Evolutionary conservation across 64 coral and sea anemone species (phyloP), one percentile per base, ranked within the genome.

Genomic region (Cladopsammia gracilis): DNA sequence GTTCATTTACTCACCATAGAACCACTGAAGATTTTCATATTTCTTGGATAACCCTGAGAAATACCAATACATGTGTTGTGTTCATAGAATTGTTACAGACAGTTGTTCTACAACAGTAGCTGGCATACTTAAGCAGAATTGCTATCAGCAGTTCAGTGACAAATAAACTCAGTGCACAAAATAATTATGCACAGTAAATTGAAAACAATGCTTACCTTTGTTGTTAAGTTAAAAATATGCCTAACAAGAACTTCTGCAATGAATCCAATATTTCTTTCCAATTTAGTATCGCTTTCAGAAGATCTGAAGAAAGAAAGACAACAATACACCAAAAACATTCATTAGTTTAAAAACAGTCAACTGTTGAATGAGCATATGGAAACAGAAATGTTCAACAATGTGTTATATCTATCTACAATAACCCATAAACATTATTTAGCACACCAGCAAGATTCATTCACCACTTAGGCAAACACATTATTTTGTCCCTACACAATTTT

Each of bases 201-300:
- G 16, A 5, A 14, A 2, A 47, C 2, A 45, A 15, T 4, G 44
- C 48, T 61, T 77, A 98, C 96, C 96, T 98, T 98, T 58, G 94
- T 85, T 25, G 96, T 95, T 26, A 95, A 75, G 73, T 98, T 98
- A 49, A 95, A 98, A 66, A 98, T 77, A 87, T 95, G 96, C 65
- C 96, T 95, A 6, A 90, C 93, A 61, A 98, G 49, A 19, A 80
- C 87, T 86, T 98, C 96, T 42, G 96, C 96, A 20, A 98, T 95
- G 26, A 95, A 92, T 19, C 89, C 95, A 4, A 98, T 95, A 67
- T 98, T 95, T 69, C 90, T 89, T 50, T 98, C 90, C 61, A 98
- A 64, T 73, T 86, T 98, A 16, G 57, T 64, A 47, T 87, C 80
- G 87, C 93, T 81, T 48, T 62, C 65, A 75, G 92, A 71, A 14